phyloP scores from a whole-genome alignment of 1,140 invertebrate genomes.

The Pogonomyrmex californicus region DNA sequence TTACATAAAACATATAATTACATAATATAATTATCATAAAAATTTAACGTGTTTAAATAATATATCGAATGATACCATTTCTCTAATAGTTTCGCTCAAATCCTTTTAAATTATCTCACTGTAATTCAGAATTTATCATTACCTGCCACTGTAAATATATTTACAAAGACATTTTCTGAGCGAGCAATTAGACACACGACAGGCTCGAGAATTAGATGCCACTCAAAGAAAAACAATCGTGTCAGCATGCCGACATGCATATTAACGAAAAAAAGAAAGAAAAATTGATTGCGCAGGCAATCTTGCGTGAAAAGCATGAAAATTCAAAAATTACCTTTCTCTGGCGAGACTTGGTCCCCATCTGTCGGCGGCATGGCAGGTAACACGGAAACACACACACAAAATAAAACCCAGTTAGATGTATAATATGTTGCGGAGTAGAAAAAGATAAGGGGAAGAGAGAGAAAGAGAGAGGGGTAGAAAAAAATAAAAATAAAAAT shows the following conservation, averaged over 20 bases:
- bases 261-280: slow-evolving; percentile 25
- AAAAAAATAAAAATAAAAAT: slow-evolving; percentile 6
- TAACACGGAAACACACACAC: slow-evolving; percentile 79
- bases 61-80: neutral
- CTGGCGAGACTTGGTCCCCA: slow-evolving; percentile 87
- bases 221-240: slow-evolving; percentile 35
- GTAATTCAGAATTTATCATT: neutral
- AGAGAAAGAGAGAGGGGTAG: neutral
- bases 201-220: slow-evolving; percentile 40
- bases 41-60: slow-evolving; percentile 10
- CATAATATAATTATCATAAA: slow-evolving; percentile 8
- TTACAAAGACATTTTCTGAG: slow-evolving; percentile 23
- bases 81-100: neutral
- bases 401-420: slow-evolving; percentile 80
- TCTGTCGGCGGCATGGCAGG: slow-evolving; percentile 81
- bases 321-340: slow-evolving; percentile 86
- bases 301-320: slow-evolving; percentile 12
- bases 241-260: slow-evolving; percentile 68
- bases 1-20: too few species aligned
- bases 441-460: neutral
- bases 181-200: slow-evolving; percentile 33
- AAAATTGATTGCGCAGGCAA: slow-evolving; percentile 29
- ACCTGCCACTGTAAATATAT: slow-evolving; percentile 5
- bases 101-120: neutral
- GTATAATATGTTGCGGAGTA: slow-evolving; percentile 46